These are phyloP conservation scores for Apodemus speciosus DNA, from an alignment of 2,113 vertebrate species.

Conservation along the genomic window DNA sequence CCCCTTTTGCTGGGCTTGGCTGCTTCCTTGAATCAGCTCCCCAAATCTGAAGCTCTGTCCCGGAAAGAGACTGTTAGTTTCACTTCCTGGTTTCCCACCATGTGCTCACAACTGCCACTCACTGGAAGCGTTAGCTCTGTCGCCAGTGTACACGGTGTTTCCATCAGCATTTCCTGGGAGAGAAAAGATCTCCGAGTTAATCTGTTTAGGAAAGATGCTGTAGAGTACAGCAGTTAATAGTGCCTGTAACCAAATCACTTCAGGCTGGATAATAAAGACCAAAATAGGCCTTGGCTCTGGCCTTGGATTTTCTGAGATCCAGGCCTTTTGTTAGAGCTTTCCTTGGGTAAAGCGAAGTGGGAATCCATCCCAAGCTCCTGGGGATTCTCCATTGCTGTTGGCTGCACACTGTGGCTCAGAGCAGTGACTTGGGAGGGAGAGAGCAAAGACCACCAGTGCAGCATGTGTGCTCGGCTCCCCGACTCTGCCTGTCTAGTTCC, in stretches of 20 bases:
- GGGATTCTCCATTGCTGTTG: not conserved
- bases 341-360: not conserved
- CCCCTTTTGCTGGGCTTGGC: not conserved
- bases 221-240: not conserved
- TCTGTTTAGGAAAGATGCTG: not conserved
- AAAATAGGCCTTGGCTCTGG: not conserved
- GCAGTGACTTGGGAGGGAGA: not conserved
- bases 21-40: not conserved
- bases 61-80: not conserved
- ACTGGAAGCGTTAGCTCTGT: not conserved
- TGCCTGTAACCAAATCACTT: not conserved
- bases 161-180: not conserved
- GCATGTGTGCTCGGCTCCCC: not conserved
- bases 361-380: not conserved
- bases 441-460: too few species aligned
- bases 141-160: not conserved
- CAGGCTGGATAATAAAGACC: not conserved
- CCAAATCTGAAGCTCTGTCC: not conserved
- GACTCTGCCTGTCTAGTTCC: not conserved
- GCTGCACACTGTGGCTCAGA: not conserved
- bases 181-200: conserved; percentile 1
- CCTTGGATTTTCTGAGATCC: not conserved
- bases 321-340: not conserved
- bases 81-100: not conserved
- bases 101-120: not conserved